Evolutionary conservation across 2,113 vertebrate species (phyloP).

Genomic region (Puma concolor): DNA sequence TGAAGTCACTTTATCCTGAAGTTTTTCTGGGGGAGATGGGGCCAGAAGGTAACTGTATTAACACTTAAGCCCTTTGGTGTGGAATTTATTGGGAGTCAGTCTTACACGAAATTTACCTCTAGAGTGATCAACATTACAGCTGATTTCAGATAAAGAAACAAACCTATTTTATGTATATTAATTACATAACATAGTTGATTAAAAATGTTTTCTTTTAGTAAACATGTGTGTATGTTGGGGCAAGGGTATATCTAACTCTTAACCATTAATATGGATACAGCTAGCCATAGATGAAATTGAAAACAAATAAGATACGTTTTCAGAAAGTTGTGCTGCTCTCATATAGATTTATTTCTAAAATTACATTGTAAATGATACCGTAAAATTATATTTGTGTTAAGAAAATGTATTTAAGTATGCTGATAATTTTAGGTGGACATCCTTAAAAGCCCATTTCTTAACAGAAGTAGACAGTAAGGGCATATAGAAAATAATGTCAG

Average conservation of each 20-base stretch:
- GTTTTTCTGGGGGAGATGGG: background rate
- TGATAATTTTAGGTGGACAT: background rate
- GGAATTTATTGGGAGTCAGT: background rate
- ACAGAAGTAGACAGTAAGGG: background rate
- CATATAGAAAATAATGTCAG: background rate
- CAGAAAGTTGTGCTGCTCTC: background rate
- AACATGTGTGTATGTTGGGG: background rate
- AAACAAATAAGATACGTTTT: background rate
- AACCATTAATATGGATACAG: background rate
- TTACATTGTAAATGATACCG: background rate
- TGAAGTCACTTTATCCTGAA: background rate
- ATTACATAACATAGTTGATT: background rate
- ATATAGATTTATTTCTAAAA: background rate
- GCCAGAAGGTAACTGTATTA: background rate
- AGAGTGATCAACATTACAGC: background rate
- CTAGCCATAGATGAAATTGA: background rate
- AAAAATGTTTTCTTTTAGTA: constrained; percentile 15
- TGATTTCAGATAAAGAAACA: background rate
- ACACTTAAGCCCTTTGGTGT: background rate
- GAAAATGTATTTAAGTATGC: background rate
- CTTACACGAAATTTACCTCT: background rate
- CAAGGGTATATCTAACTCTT: background rate
- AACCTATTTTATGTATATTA: background rate
- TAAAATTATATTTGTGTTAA: background rate
- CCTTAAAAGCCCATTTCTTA: background rate